phyloP scores from a whole-genome alignment of 2,113 vertebrate species.

The Peromyscus maniculatus region DNA sequence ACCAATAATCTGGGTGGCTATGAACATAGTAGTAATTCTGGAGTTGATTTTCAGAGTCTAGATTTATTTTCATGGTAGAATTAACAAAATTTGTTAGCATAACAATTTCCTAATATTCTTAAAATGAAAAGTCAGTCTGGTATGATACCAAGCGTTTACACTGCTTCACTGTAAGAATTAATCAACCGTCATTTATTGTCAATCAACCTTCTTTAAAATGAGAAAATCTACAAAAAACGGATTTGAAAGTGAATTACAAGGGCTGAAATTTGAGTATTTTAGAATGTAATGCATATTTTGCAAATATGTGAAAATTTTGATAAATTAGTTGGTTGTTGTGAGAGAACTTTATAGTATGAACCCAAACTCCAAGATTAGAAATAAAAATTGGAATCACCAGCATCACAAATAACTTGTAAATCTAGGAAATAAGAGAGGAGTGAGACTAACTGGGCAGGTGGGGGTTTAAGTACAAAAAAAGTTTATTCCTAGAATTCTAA shows the following conservation, averaged over 20 bases:
- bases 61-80: slow-evolving; percentile 7
- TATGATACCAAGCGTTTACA: not conserved
- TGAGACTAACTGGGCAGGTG: not conserved
- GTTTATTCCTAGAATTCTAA: slow-evolving; percentile 1
- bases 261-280: not conserved
- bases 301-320: not conserved
- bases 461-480: not conserved
- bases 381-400: not conserved
- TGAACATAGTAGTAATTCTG: not conserved
- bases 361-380: not conserved
- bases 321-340: not conserved
- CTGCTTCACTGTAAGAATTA: not conserved
- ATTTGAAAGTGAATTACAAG: not conserved
- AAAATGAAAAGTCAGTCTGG: not conserved
- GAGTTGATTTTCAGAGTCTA: slow-evolving; percentile 7
- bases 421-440: not conserved
- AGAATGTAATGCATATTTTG: not conserved
- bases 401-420: not conserved
- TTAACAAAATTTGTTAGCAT: not conserved
- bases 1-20: not conserved
- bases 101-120: not conserved
- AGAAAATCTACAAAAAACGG: not conserved
- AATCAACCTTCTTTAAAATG: not conserved
- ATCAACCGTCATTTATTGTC: not conserved
- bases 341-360: not conserved